Evolutionary conservation across 2,113 vertebrate genomes (phyloP).

Genomic region (Chionodraco myersi): DNA sequence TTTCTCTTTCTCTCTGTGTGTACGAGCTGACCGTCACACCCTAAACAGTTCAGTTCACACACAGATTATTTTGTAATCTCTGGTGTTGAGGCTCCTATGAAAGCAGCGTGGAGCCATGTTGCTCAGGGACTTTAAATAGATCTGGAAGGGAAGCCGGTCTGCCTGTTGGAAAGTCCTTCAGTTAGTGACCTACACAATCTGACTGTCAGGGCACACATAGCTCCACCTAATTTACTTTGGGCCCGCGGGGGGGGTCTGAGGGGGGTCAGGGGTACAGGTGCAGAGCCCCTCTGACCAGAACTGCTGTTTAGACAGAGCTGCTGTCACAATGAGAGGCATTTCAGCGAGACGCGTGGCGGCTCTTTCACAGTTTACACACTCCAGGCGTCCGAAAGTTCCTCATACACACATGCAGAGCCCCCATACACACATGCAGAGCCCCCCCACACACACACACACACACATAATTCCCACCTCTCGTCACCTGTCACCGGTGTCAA

Average conservation of each 20-base stretch:
- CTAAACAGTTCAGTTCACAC: background rate
- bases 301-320: conserved; percentile 63
- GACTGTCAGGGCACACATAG: conserved; percentile 57
- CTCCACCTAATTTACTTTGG: conserved; percentile 63
- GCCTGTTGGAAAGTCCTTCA: conserved; percentile 68
- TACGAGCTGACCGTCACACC: background rate
- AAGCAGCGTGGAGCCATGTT: conserved; percentile 37
- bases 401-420: conserved; percentile 42
- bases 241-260: conserved; percentile 37
- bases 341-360: conserved; percentile 40
- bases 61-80: conserved; percentile 14
- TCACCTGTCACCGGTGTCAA: conserved; percentile 71
- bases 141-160: conserved; percentile 59
- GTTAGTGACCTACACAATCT: conserved; percentile 66
- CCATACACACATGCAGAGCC: conserved; percentile 42
- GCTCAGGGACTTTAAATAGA: conserved; percentile 67
- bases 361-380: conserved; percentile 73
- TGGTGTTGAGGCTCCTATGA: conserved; percentile 22
- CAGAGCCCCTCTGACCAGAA: conserved; percentile 39
- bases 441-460: conserved; percentile 28
- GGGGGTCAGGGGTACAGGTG: conserved; percentile 54
- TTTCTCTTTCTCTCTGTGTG: background rate
- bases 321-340: conserved; percentile 74
- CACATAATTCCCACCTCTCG: conserved; percentile 41
- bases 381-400: conserved; percentile 44